Conservation (phyloP, 2,113 vertebrate genomes). For the Ammospiza nelsoni region DNA sequence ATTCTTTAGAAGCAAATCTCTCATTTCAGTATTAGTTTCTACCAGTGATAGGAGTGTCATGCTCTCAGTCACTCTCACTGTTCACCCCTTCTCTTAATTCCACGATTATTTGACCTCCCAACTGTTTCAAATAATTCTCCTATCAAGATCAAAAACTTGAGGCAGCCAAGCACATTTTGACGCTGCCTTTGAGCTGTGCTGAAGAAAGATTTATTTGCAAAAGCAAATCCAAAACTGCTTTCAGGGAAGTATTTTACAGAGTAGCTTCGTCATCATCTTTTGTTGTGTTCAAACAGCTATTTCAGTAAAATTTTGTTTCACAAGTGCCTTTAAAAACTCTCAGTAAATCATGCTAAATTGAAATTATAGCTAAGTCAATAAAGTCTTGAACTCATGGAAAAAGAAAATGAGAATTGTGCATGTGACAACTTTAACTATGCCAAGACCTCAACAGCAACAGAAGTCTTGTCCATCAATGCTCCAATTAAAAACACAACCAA, state of each 20-base stretch:
- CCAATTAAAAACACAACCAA: neutral
- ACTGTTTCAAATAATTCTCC: neutral
- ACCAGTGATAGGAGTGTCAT: accelerated
- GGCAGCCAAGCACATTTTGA: neutral
- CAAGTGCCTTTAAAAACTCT: neutral
- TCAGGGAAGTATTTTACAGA: neutral
- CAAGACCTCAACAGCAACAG: neutral
- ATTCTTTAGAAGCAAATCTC: neutral
- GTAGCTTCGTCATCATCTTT: neutral
- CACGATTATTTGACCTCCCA: neutral
- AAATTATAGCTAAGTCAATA: neutral
- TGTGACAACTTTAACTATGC: neutral
- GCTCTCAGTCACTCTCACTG: neutral
- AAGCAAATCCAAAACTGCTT: neutral
- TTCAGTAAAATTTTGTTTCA: neutral
- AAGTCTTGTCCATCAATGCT: neutral
- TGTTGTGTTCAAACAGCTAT: neutral
- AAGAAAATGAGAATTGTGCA: neutral
- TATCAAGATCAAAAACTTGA: neutral
- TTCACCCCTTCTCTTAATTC: neutral
- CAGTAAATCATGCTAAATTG: neutral
- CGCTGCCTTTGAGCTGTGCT: neutral
- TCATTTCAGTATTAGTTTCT: neutral
- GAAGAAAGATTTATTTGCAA: neutral
- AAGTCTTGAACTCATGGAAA: neutral